A percentile compares a stretch with the other conserved stretches of the same genome.
Conservation (phyloP, 2,797 vertebrate species). For the Sparidentex hasta region DNA sequence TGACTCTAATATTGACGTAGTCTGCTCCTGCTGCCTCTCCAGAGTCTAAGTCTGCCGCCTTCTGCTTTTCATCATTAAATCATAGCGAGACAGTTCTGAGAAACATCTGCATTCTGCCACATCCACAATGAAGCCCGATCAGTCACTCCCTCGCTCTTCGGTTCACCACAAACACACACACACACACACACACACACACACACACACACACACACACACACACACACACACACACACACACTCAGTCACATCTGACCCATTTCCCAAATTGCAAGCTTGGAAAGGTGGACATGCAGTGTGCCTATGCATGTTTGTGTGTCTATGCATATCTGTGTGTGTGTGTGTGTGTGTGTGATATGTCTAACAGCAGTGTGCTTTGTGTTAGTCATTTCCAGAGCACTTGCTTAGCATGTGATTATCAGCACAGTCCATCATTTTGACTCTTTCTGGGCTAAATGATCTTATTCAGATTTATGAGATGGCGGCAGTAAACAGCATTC, state of each 20-base stretch:
- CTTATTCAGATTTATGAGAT: constrained; percentile 57
- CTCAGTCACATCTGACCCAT: constrained; percentile 70
- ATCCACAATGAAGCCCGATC: constrained; percentile 66
- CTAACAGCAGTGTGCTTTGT: constrained; percentile 27
- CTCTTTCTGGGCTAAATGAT: constrained; percentile 62
- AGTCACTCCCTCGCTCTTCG: constrained; percentile 59
- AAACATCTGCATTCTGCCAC: constrained; percentile 82
- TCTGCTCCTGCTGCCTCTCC: constrained; percentile 71
- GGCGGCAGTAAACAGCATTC: constrained; percentile 20
- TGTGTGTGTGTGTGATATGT: constrained; percentile 21
- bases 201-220: constrained; percentile 53
- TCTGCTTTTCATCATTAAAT: constrained; percentile 82
- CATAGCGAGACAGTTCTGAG: constrained; percentile 67
- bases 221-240: constrained; percentile 43
- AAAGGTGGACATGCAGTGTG: constrained; percentile 47
- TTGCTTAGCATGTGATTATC: constrained; percentile 72
- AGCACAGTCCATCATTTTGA: constrained; percentile 71
- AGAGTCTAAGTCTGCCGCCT: constrained; percentile 64
- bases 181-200: constrained; percentile 28
- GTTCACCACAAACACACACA: constrained; percentile 50
- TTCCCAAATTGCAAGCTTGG: constrained; percentile 69
- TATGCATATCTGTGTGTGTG: constrained; percentile 27
- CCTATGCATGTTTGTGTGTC: constrained; percentile 18
- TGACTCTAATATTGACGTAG: constrained; percentile 74
- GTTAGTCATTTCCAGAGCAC: constrained; percentile 62